phyloP scores from a whole-genome alignment of 1,140 invertebrate genomes.

The Psix sp. region DNA sequence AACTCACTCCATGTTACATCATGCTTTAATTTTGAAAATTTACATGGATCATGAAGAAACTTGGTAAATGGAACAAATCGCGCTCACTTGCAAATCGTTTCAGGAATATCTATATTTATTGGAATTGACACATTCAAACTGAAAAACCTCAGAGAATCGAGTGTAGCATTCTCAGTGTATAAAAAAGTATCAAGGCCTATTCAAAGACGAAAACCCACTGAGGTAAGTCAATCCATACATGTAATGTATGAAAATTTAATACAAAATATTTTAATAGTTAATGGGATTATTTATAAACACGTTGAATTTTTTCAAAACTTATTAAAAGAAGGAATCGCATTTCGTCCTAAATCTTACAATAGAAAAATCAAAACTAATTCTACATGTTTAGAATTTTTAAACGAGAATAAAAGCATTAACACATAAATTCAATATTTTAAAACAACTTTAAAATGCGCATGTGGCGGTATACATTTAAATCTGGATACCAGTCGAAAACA shows the following conservation, averaged over 20 bases:
- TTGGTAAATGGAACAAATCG: slow-evolving; percentile 3
- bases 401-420: neutral
- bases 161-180: neutral
- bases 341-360: neutral
- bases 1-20: neutral
- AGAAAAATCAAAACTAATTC: neutral
- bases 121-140: neutral
- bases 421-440: neutral
- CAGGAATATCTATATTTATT: neutral
- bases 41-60: neutral
- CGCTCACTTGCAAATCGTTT: neutral
- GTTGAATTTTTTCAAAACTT: neutral
- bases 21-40: slow-evolving; percentile 1
- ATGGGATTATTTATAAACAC: neutral
- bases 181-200: neutral
- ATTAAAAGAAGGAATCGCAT: neutral
- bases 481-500: neutral
- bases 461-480: neutral
- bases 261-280: neutral
- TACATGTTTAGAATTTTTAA: neutral
- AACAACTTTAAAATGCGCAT: neutral
- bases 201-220: neutral
- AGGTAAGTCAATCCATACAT: neutral
- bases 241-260: neutral
- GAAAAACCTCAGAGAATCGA: neutral